These are phyloP conservation scores for Nibea coibor DNA, from an alignment of 2,113 vertebrate species.

Conservation along the genomic window DNA sequence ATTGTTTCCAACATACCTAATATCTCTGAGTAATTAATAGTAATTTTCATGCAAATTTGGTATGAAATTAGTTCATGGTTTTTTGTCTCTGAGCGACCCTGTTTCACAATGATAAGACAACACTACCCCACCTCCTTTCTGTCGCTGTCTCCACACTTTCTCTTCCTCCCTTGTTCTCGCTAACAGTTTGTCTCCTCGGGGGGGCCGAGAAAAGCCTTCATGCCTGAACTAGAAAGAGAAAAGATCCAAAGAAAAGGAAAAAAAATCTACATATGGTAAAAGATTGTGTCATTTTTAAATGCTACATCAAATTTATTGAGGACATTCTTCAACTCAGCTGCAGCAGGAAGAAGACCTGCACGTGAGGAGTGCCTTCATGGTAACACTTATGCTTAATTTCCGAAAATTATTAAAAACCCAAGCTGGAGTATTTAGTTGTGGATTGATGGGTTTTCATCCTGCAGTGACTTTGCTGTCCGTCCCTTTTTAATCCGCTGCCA, in stretches of 20 bases:
- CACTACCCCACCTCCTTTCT: neutral
- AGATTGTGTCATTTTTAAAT: neutral
- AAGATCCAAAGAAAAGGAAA: neutral
- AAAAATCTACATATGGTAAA: neutral
- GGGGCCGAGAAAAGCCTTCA: slow-evolving; percentile 7
- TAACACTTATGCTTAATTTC: neutral
- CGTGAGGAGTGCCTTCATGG: no score
- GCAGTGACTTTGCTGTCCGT: neutral
- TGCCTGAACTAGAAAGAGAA: slow-evolving; percentile 32
- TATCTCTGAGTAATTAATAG: slow-evolving; percentile 48
- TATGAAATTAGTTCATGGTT: slow-evolving; percentile 64
- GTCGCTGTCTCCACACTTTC: neutral
- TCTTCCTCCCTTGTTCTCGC: slow-evolving; percentile 14
- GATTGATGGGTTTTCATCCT: neutral
- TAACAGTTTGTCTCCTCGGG: slow-evolving; percentile 18
- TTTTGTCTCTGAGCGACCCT: slow-evolving; percentile 58
- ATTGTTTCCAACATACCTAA: slow-evolving; percentile 41
- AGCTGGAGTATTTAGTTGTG: neutral
- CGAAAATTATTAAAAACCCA: neutral
- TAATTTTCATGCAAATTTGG: slow-evolving; percentile 66
- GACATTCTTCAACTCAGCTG: neutral
- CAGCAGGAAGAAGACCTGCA: neutral
- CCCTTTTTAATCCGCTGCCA: neutral
- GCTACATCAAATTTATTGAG: neutral
- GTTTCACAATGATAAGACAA: slow-evolving; percentile 64